phyloP scores from a whole-genome alignment of 2,797 vertebrate species.

The Pitangus sulphuratus region DNA sequence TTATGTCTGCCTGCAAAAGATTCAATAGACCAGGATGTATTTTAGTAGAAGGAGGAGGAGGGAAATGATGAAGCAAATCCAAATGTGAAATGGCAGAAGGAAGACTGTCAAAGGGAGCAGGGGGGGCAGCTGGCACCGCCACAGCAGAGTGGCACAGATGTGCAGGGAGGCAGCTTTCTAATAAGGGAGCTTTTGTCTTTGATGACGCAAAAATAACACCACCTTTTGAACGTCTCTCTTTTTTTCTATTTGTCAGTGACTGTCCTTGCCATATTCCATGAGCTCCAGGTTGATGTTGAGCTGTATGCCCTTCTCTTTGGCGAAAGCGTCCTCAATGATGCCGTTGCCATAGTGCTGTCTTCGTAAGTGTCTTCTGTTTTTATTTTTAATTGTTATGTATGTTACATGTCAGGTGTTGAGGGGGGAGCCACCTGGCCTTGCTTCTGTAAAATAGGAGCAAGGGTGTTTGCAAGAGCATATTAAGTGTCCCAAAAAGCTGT shows the following conservation, averaged over 20 bases:
- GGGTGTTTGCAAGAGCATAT: background rate
- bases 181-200: background rate
- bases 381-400: slow-evolving; percentile 16
- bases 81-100: background rate
- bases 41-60: background rate
- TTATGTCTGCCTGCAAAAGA: background rate
- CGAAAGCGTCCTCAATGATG: slow-evolving; percentile 98
- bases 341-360: slow-evolving; percentile 93
- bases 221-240: slow-evolving; percentile 48
- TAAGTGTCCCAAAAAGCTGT: background rate
- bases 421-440: background rate
- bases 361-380: slow-evolving; percentile 86
- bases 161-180: slow-evolving; percentile 1
- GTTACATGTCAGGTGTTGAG: background rate
- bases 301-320: slow-evolving; percentile 96
- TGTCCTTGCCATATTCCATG: slow-evolving; percentile 97
- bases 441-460: background rate
- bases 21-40: background rate
- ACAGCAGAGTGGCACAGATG: background rate
- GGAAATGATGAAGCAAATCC: background rate
- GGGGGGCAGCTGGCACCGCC: background rate
- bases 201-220: background rate
- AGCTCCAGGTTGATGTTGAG: slow-evolving; percentile 95
- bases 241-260: slow-evolving; percentile 87
- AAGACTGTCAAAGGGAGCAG: background rate